Conservation (phyloP, 2,797 vertebrate species). For the Microtus agrestis region DNA sequence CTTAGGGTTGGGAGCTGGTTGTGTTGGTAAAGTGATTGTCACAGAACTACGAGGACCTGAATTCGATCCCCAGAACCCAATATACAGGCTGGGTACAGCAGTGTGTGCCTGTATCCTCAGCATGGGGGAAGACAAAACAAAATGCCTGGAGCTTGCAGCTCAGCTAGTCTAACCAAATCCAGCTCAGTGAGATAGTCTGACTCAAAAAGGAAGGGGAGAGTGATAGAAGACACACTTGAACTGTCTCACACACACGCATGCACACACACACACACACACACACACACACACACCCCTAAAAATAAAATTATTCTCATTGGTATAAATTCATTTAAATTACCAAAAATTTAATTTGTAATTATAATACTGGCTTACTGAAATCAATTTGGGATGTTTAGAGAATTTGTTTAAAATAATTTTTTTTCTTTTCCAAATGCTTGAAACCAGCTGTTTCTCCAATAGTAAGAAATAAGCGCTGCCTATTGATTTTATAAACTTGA, state of each 20-base stretch:
- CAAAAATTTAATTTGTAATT: slow-evolving; percentile 5
- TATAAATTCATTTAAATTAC: neutral
- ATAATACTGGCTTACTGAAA: slow-evolving; percentile 24
- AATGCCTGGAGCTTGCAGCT: neutral
- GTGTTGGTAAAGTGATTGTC: neutral
- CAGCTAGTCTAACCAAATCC: neutral
- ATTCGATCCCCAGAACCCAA: neutral
- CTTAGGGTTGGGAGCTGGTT: neutral
- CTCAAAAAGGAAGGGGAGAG: neutral
- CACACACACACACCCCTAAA: neutral
- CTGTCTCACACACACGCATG: neutral
- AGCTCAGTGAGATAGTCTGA: neutral
- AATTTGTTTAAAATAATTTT: slow-evolving; percentile 52
- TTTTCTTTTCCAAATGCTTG: slow-evolving; percentile 31
- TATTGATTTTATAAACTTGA: neutral
- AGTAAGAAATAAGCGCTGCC: neutral
- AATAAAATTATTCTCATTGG: neutral
- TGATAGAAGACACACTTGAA: neutral
- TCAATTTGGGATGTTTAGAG: slow-evolving; percentile 47
- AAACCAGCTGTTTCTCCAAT: neutral
- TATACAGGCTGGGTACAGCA: neutral
- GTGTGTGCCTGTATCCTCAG: too few relatives aligned
- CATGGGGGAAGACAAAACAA: neutral
- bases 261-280: too few relatives aligned
- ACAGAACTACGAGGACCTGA: neutral